Evolutionary conservation across 2,113 vertebrate species (phyloP).

Genomic region (Nycticorax nycticorax): DNA sequence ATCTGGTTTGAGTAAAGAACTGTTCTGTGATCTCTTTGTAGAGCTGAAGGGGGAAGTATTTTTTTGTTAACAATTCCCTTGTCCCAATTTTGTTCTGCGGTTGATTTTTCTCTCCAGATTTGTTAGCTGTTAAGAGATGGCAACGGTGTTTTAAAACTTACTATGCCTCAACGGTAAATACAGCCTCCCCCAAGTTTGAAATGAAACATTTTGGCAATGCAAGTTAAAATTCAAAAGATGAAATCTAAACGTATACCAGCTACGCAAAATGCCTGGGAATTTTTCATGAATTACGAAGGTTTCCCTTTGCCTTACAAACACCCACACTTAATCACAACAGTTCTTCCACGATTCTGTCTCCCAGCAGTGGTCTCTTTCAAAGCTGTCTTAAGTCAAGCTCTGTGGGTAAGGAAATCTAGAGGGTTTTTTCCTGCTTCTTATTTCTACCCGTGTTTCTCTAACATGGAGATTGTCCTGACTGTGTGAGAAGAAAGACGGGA

Average conservation of each 20-base stretch:
- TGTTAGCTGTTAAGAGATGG: slow-evolving; percentile 50
- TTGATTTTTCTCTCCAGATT: slow-evolving; percentile 50
- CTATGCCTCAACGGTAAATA: slow-evolving; percentile 52
- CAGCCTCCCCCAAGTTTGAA: slow-evolving; percentile 3
- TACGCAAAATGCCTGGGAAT: slow-evolving; percentile 26
- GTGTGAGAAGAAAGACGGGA: not conserved
- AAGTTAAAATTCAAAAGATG: slow-evolving; percentile 19
- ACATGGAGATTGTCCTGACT: not conserved
- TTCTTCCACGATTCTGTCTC: not conserved
- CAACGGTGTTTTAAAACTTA: slow-evolving; percentile 60
- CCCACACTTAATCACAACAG: not conserved
- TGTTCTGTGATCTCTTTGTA: slow-evolving; percentile 68
- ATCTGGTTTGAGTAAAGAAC: slow-evolving; percentile 64
- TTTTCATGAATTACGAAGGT: not conserved
- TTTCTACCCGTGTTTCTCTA: not conserved
- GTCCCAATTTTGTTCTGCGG: slow-evolving; percentile 51
- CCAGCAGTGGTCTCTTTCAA: not conserved
- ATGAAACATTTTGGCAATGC: slow-evolving; percentile 28
- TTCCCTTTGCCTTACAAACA: not conserved
- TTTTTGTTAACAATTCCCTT: slow-evolving; percentile 57
- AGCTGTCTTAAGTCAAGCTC: not conserved
- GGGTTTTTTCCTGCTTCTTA: not conserved
- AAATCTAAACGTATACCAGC: not conserved
- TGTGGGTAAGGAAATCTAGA: not conserved
- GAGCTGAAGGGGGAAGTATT: slow-evolving; percentile 44